phyloP scores from a whole-genome alignment of 2,888 invertebrate genomes.

The Falcaria lacertinaria region DNA sequence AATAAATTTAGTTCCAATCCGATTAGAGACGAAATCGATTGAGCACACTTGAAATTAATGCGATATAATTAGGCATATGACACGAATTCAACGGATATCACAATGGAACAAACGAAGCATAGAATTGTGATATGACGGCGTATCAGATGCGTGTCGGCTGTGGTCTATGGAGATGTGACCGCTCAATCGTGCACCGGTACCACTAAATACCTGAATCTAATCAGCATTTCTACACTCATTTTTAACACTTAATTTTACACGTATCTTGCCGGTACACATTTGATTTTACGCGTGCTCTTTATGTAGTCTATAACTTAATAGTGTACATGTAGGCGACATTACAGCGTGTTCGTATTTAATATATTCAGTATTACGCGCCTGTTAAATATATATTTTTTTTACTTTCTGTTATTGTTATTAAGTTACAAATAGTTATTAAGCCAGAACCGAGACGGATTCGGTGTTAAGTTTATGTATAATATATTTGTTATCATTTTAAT shows the following conservation, averaged over 20 bases:
- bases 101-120: constrained; percentile 74
- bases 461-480: too few species aligned
- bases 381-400: too few species aligned
- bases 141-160: constrained; percentile 59
- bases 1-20: constrained; percentile 23
- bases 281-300: constrained; percentile 60
- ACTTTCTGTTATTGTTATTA: too few species aligned
- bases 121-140: constrained; percentile 71
- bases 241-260: constrained; percentile 79
- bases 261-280: constrained; percentile 70
- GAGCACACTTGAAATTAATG: constrained; percentile 61
- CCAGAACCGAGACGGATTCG: too few species aligned
- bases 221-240: constrained; percentile 79
- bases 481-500: too few species aligned
- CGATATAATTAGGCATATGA: constrained; percentile 75
- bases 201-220: constrained; percentile 77
- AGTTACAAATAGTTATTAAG: too few species aligned
- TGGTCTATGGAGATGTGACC: constrained; percentile 65
- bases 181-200: constrained; percentile 56
- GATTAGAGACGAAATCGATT: constrained; percentile 54
- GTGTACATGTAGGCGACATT: not conserved
- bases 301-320: constrained; percentile 20
- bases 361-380: too few species aligned
- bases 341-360: too few species aligned
- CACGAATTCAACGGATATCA: constrained; percentile 70